Conservation (phyloP, 23 tunicate species). For the Clavelina lepadiformis region DNA sequence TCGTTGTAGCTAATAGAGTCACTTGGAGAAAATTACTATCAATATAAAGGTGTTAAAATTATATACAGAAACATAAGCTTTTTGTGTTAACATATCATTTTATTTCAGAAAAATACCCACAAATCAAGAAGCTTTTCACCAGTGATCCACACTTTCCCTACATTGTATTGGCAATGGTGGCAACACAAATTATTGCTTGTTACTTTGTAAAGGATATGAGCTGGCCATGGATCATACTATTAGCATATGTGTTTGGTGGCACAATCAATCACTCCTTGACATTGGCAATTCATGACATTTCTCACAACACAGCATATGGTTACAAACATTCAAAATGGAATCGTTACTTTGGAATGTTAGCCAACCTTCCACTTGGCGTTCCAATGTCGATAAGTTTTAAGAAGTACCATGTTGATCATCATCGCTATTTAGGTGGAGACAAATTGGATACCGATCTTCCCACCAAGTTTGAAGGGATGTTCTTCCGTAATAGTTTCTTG, state of each 20-base stretch:
- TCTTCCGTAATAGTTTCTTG: slow-evolving; percentile 80
- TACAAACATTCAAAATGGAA: slow-evolving; percentile 67
- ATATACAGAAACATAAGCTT: too few relatives aligned
- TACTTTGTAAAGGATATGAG: slow-evolving; percentile 78
- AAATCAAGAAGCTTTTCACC: slow-evolving; percentile 78
- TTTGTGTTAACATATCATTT: too few relatives aligned
- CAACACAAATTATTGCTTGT: slow-evolving; percentile 69
- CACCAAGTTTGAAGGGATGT: slow-evolving; percentile 72
- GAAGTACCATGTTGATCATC: slow-evolving; percentile 94
- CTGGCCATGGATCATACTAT: slow-evolving; percentile 60
- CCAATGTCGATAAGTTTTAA: slow-evolving; percentile 95
- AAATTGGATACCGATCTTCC: slow-evolving; percentile 85
- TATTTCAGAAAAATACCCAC: slow-evolving; percentile 75
- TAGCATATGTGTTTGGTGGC: slow-evolving; percentile 93
- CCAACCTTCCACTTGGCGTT: slow-evolving; percentile 88
- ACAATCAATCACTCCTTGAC: slow-evolving; percentile 93
- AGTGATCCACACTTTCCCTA: slow-evolving; percentile 63
- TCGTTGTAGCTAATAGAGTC: too few relatives aligned
- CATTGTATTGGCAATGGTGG: slow-evolving; percentile 91
- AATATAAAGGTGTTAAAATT: too few relatives aligned
- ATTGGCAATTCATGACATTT: slow-evolving; percentile 92
- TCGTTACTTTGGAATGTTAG: slow-evolving; percentile 94
- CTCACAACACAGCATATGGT: slow-evolving; percentile 93
- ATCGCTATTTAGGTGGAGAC: slow-evolving; percentile 93
- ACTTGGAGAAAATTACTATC: too few relatives aligned